phyloP scores from a whole-genome alignment of 2,113 vertebrate genomes.

The Nannospalax galili region DNA sequence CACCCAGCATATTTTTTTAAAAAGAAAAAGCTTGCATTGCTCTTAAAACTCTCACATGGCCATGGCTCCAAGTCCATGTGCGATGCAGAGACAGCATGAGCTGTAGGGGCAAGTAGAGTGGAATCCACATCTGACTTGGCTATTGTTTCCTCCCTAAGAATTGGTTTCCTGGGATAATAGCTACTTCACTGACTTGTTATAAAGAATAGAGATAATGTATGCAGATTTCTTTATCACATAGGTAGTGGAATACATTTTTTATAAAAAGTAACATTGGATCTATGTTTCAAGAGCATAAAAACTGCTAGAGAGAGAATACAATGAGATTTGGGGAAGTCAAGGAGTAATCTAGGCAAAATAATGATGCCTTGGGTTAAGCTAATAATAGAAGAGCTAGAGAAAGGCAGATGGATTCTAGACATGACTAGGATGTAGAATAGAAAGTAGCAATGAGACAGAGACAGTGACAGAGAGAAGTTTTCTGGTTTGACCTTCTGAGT shows the following conservation, averaged over 20 bases:
- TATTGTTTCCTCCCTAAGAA: neutral
- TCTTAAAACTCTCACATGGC: neutral
- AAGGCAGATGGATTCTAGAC: neutral
- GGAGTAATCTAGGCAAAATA: neutral
- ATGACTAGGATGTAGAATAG: neutral
- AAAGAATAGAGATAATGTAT: conserved; percentile 53
- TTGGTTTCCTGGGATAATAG: conserved; percentile 55
- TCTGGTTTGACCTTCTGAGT: neutral
- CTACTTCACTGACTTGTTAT: conserved; percentile 24
- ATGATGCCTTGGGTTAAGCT: neutral
- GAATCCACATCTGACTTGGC: conserved; percentile 3
- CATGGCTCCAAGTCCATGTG: neutral
- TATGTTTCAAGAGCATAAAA: conserved; percentile 11
- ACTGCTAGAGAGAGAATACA: neutral
- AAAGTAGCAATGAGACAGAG: neutral
- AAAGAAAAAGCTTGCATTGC: neutral
- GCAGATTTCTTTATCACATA: conserved; percentile 32
- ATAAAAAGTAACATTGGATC: conserved; percentile 2
- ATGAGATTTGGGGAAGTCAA: neutral
- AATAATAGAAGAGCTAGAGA: neutral
- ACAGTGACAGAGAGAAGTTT: neutral
- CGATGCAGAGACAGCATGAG: neutral
- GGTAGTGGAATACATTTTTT: conserved; percentile 21
- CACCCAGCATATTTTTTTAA: too few relatives aligned
- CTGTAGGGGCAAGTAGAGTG: neutral